Conservation (phyloP, 2,113 vertebrate genomes). For the Deroptyus accipitrinus region DNA sequence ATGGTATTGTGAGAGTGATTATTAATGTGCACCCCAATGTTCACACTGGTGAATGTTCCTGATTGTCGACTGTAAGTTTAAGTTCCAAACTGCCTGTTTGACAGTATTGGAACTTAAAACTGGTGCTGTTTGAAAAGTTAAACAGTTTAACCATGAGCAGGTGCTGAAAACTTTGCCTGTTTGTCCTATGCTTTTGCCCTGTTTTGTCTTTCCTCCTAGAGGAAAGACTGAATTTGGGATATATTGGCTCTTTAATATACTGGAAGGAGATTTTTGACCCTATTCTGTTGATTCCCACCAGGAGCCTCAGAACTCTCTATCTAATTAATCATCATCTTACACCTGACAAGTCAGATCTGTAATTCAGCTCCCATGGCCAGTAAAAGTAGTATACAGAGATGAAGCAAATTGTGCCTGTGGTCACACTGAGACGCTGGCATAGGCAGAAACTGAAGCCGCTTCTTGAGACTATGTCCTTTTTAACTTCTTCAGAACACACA, state of each 20-base stretch:
- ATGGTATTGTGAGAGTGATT: neutral
- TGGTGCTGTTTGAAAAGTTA: neutral
- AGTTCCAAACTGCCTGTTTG: neutral
- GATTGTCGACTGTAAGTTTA: neutral
- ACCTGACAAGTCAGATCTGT: neutral
- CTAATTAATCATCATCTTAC: neutral
- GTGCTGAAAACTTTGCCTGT: neutral
- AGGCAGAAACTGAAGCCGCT: neutral
- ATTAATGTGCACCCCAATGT: neutral
- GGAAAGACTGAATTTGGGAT: neutral
- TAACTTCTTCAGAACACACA: neutral
- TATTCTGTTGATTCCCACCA: neutral
- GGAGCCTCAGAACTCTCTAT: neutral
- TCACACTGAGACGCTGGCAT: neutral
- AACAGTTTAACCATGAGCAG: neutral
- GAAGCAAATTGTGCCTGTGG: rapidly evolving
- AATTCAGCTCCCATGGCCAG: neutral
- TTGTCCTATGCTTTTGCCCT: neutral
- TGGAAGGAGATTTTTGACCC: neutral
- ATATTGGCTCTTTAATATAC: neutral
- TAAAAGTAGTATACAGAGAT: neutral
- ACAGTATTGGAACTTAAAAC: neutral
- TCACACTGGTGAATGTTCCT: neutral
- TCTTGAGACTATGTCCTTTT: neutral
- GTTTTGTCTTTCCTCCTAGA: neutral